A percentile compares a stretch with the other conserved stretches of the same genome.
These are phyloP conservation scores for Tarsius wallacei DNA, from an alignment of 2,797 vertebrate genomes.

Conservation along the genomic window DNA sequence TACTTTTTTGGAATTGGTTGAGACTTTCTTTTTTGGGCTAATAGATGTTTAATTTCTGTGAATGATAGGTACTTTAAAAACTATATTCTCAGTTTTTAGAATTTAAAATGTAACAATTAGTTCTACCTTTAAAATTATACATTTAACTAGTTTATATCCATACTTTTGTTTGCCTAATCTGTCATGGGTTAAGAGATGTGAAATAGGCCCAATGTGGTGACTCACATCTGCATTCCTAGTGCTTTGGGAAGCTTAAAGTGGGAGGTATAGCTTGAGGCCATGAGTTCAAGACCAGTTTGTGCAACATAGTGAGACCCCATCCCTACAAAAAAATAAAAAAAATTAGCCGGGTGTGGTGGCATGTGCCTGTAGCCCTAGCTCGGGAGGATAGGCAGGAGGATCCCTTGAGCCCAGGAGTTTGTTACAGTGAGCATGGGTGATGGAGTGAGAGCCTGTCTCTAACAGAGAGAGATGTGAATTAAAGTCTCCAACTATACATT, in stretches of 20 bases:
- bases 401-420: background rate
- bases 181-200: background rate
- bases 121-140: background rate
- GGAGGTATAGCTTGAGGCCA: background rate
- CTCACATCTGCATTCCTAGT: background rate
- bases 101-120: constrained; percentile 20
- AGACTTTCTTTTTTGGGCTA: background rate
- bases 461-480: constrained; percentile 9
- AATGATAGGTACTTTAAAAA: background rate
- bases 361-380: background rate
- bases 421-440: background rate
- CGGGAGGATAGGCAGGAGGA: background rate
- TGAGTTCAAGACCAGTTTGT: background rate
- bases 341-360: background rate
- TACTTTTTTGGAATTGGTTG: constrained; percentile 36
- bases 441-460: background rate
- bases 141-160: background rate
- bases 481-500: background rate
- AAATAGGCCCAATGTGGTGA: background rate
- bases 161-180: constrained; percentile 26
- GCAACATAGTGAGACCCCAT: background rate
- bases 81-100: background rate
- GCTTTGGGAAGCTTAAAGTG: background rate
- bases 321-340: background rate
- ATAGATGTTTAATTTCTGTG: constrained; percentile 43